phyloP scores from a whole-genome alignment of 2,797 vertebrate genomes.

The Champsocephalus gunnari region DNA sequence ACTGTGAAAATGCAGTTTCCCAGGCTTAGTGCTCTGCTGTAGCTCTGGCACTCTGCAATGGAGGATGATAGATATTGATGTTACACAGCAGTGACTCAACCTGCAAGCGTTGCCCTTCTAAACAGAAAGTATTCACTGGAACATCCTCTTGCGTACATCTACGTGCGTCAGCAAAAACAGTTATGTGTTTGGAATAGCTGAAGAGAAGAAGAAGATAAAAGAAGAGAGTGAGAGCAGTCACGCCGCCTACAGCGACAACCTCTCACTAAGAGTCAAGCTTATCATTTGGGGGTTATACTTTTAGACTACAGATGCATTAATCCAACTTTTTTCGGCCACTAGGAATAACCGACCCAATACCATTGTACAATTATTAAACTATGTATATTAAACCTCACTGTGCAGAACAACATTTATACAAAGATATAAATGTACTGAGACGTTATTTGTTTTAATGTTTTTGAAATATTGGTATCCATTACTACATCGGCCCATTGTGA shows the following conservation, averaged over 20 bases:
- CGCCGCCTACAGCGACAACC: neutral
- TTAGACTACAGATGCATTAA: neutral
- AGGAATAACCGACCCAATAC: too few species aligned
- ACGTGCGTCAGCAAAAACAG: conserved; percentile 6
- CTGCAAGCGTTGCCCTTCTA: conserved; percentile 3
- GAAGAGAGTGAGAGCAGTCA: neutral
- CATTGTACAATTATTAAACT: too few species aligned
- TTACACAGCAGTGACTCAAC: conserved; percentile 24
- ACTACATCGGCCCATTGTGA: too few species aligned
- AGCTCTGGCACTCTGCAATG: neutral
- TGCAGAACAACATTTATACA: too few species aligned
- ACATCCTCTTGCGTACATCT: neutral
- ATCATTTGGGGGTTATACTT: neutral
- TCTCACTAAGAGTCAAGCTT: neutral
- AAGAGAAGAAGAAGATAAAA: neutral
- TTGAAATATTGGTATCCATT: too few species aligned
- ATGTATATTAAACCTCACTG: too few species aligned
- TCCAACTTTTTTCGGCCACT: too few species aligned
- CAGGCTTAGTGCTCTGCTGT: conserved; percentile 1
- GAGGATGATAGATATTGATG: conserved; percentile 7
- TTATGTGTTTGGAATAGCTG: conserved; percentile 25
- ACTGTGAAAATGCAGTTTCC: conserved; percentile 26
- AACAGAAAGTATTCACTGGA: conserved; percentile 10
- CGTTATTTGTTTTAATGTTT: too few species aligned
- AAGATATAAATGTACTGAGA: too few species aligned